Base-by-base conservation (phyloP, 2,888 invertebrate genomes). In the Zygothrica quintamaculata region DNA sequence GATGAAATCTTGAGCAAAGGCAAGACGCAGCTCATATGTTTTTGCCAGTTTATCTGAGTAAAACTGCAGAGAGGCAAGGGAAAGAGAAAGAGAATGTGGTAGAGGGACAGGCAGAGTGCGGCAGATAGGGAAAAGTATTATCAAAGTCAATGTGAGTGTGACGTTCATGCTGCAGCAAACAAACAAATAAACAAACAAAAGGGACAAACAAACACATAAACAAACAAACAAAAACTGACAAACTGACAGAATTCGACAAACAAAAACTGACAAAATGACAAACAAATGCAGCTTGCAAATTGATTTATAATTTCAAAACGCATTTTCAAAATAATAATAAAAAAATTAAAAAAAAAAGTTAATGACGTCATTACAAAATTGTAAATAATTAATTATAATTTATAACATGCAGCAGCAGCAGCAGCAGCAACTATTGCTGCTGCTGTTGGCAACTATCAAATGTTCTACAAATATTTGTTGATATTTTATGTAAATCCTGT, bases 381-480 rank as follows among this genome's bases (percentile, higher is more conserved):
- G n/a, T n/a, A n/a, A n/a, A n/a, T n/a, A n/a, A n/a, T n/a, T n/a
- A n/a, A n/a, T n/a, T n/a, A n/a, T n/a, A n/a, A n/a, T n/a, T n/a
- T n/a, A n/a, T n/a, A n/a, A n/a, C n/a, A n/a, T 31, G 59, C 37
- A n/a, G n/a, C 52, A 43, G 42, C 65, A 52, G 51, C 37, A 29
- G 34, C 48, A 11, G 66, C 44, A 18, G 43, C 31, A 22, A 39
- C 22, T 18, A 43, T 33, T 57, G 11, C 12, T 43, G 33, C 16
- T 29, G 29, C 78, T 69, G 55, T 65, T 69, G 84, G 66, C 75
- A 66, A 82, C 80, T 74, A 82, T 82, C 87, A 79, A 88, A 82
- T 69, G 74, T 77, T 87, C 77, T 51, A 68, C 77, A 82, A 87
- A 86, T 82, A 82, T 79, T 80, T 84, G 67, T 50, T 70, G 76